Conservation (phyloP, 2,797 vertebrate species). For the Cynopterus sphinx region DNA sequence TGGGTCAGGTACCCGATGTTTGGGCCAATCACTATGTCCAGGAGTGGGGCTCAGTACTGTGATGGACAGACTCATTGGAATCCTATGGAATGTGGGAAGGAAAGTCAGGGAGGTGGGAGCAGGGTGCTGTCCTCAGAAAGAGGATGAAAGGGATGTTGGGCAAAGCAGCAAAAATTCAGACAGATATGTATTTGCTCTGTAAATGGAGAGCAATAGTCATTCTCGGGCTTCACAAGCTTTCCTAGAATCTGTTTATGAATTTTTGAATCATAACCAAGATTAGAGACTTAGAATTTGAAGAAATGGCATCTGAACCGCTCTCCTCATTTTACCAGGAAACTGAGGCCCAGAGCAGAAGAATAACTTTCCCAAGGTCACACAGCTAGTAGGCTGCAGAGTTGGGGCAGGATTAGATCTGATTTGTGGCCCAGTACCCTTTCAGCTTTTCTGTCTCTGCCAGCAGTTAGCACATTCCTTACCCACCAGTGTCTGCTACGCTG, state of each 20-base stretch:
- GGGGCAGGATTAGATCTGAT: neutral
- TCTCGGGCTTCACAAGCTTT: neutral
- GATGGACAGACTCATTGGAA: neutral
- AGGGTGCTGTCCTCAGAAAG: neutral
- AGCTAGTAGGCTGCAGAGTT: neutral
- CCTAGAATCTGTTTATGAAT: neutral
- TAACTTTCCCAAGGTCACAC: neutral
- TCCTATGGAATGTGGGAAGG: neutral
- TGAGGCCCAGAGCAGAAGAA: neutral
- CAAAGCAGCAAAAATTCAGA: neutral
- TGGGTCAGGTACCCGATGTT: neutral
- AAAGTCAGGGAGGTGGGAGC: neutral
- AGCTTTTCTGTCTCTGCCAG: neutral
- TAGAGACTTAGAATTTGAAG: neutral
- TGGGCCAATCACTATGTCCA: neutral
- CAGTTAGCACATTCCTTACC: neutral
- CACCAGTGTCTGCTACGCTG: neutral
- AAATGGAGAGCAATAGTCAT: neutral
- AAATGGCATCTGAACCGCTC: neutral
- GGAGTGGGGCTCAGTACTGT: neutral
- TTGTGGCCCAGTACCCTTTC: neutral
- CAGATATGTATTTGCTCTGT: neutral
- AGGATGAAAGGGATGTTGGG: neutral
- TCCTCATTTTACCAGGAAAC: neutral
- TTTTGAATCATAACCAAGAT: neutral